These are phyloP conservation scores for Poeciliopsis occidentalis DNA, from an alignment of 2,113 vertebrate species.

Conservation along the genomic window DNA sequence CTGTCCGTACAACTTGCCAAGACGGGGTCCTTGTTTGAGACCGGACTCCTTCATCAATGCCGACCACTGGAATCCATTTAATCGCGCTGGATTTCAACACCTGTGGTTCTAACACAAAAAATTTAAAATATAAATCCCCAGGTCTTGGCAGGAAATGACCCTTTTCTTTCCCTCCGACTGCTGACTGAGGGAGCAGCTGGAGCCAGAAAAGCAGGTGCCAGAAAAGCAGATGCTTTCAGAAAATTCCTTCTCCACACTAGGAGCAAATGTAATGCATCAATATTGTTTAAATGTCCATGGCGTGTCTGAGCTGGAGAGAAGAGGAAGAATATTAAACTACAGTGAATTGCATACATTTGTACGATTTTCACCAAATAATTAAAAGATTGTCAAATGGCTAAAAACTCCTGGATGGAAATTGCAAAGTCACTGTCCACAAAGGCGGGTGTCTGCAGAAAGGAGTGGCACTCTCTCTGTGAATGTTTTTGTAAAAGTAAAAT, in stretches of 20 bases:
- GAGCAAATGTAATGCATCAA: conserved; percentile 8
- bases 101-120: conserved; percentile 16
- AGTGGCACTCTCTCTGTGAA: too few species aligned
- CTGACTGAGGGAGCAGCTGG: conserved; percentile 4
- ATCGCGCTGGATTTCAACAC: conserved; percentile 46
- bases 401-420: too few species aligned
- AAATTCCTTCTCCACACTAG: neutral
- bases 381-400: too few species aligned
- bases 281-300: neutral
- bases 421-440: too few species aligned
- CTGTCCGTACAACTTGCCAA: conserved; percentile 43
- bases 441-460: too few species aligned
- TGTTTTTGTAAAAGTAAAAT: too few species aligned
- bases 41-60: conserved; percentile 33
- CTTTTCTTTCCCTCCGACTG: conserved; percentile 28
- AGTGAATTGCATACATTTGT: too few species aligned
- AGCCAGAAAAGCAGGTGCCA: conserved; percentile 1
- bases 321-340: neutral
- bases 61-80: conserved; percentile 46
- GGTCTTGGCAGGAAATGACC: conserved; percentile 43
- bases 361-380: too few species aligned
- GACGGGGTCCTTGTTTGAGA: conserved; percentile 37
- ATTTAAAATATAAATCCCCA: neutral
- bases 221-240: conserved; percentile 20
- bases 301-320: neutral